These are phyloP conservation scores for Scaptodrosophila latifasciaeformis DNA, from an alignment of 2,888 invertebrate species.

Conservation along the genomic window DNA sequence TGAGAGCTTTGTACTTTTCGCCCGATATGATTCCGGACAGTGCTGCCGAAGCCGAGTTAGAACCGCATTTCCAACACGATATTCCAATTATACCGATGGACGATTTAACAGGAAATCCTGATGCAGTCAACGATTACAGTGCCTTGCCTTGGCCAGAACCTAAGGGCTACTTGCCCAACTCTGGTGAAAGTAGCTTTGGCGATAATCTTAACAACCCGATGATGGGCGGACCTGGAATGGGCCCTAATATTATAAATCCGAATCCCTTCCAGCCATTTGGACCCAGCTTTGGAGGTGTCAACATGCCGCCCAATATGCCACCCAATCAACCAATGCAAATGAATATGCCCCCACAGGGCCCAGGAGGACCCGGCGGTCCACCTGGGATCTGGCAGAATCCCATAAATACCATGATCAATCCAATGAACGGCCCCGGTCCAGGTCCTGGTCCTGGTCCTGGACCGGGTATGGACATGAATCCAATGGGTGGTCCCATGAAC, in stretches of 20 bases:
- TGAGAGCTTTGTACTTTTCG: conserved; percentile 88
- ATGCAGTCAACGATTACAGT: conserved; percentile 86
- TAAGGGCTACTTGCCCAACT: conserved; percentile 76
- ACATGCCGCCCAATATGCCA: conserved; percentile 27
- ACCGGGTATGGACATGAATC: conserved; percentile 41
- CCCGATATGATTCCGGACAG: conserved; percentile 90
- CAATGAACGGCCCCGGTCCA: conserved; percentile 33
- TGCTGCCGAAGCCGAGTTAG: conserved; percentile 89
- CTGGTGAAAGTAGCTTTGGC: conserved; percentile 42
- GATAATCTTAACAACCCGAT: conserved; percentile 27
- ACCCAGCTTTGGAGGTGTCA: conserved; percentile 31
- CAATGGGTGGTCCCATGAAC: conserved; percentile 30
- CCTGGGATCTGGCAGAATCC: conserved; percentile 51
- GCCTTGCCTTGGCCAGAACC: conserved; percentile 90
- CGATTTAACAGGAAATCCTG: conserved; percentile 89
- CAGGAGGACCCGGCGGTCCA: not conserved
- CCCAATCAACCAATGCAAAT: conserved; percentile 18
- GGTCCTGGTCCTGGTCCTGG: conserved; percentile 24
- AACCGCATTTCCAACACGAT: conserved; percentile 85
- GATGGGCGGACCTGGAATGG: conserved; percentile 14
- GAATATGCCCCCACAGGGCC: conserved; percentile 5
- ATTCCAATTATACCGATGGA: conserved; percentile 91
- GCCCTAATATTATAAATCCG: conserved; percentile 35
- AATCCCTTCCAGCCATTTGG: conserved; percentile 69
- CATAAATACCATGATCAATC: conserved; percentile 62